A percentile compares a stretch with the other conserved stretches of the same genome.
phyloP scores from a whole-genome alignment of 2,888 invertebrate genomes.

The Trachelus stipa region DNA sequence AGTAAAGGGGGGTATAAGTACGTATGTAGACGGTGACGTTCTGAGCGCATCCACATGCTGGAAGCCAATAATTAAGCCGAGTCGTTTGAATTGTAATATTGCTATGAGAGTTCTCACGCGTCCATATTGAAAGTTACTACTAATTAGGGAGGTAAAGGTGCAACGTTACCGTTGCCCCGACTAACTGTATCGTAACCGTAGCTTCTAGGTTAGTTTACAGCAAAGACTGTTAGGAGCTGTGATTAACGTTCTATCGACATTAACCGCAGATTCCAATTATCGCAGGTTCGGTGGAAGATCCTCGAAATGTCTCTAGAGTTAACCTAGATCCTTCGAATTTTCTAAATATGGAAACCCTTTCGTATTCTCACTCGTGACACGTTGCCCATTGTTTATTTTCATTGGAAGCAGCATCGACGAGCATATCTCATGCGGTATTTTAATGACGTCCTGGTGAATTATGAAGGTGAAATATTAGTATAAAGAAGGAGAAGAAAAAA shows the following conservation, averaged over 20 bases:
- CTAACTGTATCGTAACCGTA: neutral
- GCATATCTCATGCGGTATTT: neutral
- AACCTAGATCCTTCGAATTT: neutral
- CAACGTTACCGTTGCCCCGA: neutral
- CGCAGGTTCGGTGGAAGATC: neutral
- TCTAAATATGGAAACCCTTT: neutral
- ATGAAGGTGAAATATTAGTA: neutral
- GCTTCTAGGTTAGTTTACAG: neutral
- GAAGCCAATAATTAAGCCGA: neutral
- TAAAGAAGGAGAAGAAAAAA: neutral
- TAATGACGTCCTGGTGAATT: neutral
- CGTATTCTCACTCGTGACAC: neutral
- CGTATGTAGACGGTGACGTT: neutral
- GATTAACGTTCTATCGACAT: neutral
- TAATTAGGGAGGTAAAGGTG: neutral
- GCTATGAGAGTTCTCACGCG: neutral
- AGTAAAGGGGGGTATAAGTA: neutral
- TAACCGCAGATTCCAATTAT: neutral
- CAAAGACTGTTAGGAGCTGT: neutral
- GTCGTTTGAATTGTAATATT: neutral
- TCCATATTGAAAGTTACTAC: neutral
- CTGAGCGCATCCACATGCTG: neutral
- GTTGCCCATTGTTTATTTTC: neutral
- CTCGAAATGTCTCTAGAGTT: neutral
- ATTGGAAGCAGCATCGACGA: neutral